phyloP scores from a whole-genome alignment of 2,888 invertebrate genomes.

The Xylophagus ater region DNA sequence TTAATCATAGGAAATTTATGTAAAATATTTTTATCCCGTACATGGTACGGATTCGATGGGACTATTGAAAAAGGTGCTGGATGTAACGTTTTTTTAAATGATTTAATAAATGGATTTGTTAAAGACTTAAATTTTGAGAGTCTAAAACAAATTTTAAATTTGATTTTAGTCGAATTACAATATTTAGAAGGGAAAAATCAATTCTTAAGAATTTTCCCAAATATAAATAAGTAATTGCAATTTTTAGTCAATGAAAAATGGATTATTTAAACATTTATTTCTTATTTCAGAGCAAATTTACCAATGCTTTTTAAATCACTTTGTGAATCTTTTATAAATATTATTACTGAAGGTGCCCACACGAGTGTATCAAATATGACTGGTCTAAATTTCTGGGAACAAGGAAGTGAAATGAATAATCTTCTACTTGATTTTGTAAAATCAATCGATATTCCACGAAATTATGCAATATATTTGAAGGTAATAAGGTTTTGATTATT shows the following conservation, averaged over 20 bases:
- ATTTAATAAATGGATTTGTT: constrained; percentile 53
- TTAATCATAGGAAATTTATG: constrained; percentile 35
- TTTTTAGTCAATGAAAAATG: not conserved
- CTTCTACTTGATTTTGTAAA: constrained; percentile 55
- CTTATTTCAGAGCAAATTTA: constrained; percentile 44
- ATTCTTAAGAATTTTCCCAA: constrained; percentile 47
- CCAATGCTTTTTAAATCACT: constrained; percentile 55
- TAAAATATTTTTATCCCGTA: constrained; percentile 48
- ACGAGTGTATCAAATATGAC: constrained; percentile 24
- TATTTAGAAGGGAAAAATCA: constrained; percentile 47
- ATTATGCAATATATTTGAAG: constrained; percentile 54
- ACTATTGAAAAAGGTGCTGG: constrained; percentile 51
- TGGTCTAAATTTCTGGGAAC: constrained; percentile 56
- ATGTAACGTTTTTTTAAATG: constrained; percentile 52
- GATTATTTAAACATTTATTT: not conserved
- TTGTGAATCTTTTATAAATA: constrained; percentile 43
- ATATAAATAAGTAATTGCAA: constrained; percentile 46
- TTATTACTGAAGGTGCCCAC: constrained; percentile 1
- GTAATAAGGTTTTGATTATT: no score
- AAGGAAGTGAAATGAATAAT: constrained; percentile 49
- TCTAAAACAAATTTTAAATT: constrained; percentile 46
- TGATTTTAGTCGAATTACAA: constrained; percentile 46
- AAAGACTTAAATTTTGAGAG: constrained; percentile 46
- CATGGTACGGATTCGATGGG: constrained; percentile 58
- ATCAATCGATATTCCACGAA: constrained; percentile 48